These are phyloP conservation scores for Agonopterix subpropinquella DNA, from an alignment of 2,888 invertebrate species.

Conservation along the genomic window DNA sequence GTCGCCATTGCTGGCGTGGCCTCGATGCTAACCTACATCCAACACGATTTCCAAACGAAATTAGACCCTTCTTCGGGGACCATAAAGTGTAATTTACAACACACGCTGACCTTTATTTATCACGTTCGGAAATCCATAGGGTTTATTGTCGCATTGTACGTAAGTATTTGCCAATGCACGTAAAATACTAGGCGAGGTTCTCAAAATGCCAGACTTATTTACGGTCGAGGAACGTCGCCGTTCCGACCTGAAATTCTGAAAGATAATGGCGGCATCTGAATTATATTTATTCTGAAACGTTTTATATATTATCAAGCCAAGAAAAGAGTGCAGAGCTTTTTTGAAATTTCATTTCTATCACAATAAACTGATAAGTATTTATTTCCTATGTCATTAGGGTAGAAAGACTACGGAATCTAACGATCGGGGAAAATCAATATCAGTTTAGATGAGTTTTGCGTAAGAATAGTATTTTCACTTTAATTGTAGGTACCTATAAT, in stretches of 20 bases:
- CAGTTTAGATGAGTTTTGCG: too few relatives aligned
- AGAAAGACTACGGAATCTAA: too few relatives aligned
- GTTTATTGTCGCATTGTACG: constrained; percentile 69
- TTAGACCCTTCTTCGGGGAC: constrained; percentile 34
- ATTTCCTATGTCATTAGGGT: too few relatives aligned
- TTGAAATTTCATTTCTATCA: too few relatives aligned
- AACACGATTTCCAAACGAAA: constrained; percentile 34
- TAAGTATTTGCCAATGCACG: constrained; percentile 74
- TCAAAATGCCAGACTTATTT: constrained; percentile 70
- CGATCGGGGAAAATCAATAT: too few relatives aligned
- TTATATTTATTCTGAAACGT: neutral
- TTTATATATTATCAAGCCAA: too few relatives aligned
- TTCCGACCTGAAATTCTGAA: constrained; percentile 14
- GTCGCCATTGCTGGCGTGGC: constrained; percentile 50
- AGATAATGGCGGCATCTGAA: constrained; percentile 22
- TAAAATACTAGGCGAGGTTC: constrained; percentile 68
- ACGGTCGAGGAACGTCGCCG: constrained; percentile 37
- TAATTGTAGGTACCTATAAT: too few relatives aligned
- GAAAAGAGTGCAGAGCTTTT: too few relatives aligned
- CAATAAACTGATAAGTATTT: too few relatives aligned
- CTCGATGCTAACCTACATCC: constrained; percentile 45
- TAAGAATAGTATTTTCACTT: too few relatives aligned
- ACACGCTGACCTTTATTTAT: constrained; percentile 39
- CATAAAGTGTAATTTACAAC: constrained; percentile 58
- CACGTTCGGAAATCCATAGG: constrained; percentile 42